Conservation (phyloP, 2,113 vertebrate species). For the Nematolebias whitei region DNA sequence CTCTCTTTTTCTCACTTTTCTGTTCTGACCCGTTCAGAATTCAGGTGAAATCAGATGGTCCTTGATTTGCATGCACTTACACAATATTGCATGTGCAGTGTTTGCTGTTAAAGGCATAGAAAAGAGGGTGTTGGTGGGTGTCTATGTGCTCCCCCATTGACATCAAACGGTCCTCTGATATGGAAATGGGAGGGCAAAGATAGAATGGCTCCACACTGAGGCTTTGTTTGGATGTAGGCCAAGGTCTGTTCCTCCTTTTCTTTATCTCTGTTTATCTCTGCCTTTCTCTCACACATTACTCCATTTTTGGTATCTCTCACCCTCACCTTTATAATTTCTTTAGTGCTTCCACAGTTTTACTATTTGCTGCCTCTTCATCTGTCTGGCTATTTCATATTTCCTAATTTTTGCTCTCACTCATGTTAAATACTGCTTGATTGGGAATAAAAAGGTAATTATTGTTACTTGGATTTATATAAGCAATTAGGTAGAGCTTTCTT, state of each 20-base stretch:
- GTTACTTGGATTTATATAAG: not conserved
- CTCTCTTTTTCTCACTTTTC: conserved; percentile 18
- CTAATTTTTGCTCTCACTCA: not conserved
- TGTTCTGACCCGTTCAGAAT: conserved; percentile 78
- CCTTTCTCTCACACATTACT: conserved; percentile 26
- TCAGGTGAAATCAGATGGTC: conserved; percentile 81
- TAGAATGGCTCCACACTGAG: conserved; percentile 82
- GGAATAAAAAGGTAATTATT: not conserved
- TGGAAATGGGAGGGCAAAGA: conserved; percentile 81
- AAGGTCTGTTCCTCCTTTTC: conserved; percentile 75
- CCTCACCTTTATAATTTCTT: conserved; percentile 11
- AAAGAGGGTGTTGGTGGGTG: conserved; percentile 71
- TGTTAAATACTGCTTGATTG: not conserved
- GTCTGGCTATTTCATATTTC: too few species aligned
- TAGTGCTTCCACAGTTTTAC: not conserved
- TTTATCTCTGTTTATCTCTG: conserved; percentile 37
- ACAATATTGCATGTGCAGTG: conserved; percentile 85
- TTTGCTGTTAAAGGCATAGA: conserved; percentile 81
- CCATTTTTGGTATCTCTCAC: conserved; percentile 27
- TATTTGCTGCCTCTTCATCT: not conserved
- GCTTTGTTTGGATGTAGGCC: conserved; percentile 84
- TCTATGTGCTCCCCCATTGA: conserved; percentile 80
- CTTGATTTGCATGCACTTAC: conserved; percentile 85
- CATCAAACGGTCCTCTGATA: conserved; percentile 87
- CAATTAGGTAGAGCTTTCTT: not conserved